Percentiles rank a stretch among this genome's conserved stretches.
Conservation (phyloP, 2,797 vertebrate species). For the Pseudochromis fuscus region DNA sequence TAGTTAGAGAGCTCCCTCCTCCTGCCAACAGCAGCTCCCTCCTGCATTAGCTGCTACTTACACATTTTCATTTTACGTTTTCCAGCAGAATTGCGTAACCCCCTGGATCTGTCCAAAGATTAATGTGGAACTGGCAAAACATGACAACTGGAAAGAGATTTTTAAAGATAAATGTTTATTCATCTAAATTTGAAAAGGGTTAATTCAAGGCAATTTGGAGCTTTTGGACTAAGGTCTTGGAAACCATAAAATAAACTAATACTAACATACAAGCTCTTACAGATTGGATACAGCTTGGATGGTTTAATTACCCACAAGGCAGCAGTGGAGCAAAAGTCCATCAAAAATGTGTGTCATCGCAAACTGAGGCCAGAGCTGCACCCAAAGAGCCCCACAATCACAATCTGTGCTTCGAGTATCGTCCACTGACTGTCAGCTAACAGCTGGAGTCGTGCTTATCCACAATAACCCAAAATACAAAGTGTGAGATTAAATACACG, state of each 20-base stretch:
- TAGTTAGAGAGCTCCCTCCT: conserved; percentile 57
- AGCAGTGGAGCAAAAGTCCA: conserved; percentile 21
- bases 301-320: conserved; percentile 26
- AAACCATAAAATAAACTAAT: conserved; percentile 47
- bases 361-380: conserved; percentile 7
- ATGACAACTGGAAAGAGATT: conserved; percentile 45
- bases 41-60: conserved; percentile 56
- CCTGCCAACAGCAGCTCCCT: conserved; percentile 56
- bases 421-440: conserved; percentile 9
- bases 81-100: conserved; percentile 68
- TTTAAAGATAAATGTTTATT: conserved; percentile 60
- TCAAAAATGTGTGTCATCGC: conserved; percentile 21
- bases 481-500: conserved; percentile 18
- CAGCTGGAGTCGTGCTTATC: conserved; percentile 19
- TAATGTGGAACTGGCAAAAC: conserved; percentile 60
- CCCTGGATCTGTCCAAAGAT: conserved; percentile 48
- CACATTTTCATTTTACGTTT: conserved; percentile 51
- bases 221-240: conserved; percentile 33
- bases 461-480: conserved; percentile 34
- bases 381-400: conserved; percentile 1
- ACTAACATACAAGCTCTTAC: conserved; percentile 30
- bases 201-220: conserved; percentile 33
- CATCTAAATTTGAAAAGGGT: conserved; percentile 45
- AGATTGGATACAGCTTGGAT: conserved; percentile 27
- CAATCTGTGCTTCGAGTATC: conserved; percentile 8